Evolutionary conservation across 30 jellyfish, hydroid and myxozoan species (phyloP), one percentile per base, ranked within the genome.

Genomic region (Haliclystus octoradiatus): DNA sequence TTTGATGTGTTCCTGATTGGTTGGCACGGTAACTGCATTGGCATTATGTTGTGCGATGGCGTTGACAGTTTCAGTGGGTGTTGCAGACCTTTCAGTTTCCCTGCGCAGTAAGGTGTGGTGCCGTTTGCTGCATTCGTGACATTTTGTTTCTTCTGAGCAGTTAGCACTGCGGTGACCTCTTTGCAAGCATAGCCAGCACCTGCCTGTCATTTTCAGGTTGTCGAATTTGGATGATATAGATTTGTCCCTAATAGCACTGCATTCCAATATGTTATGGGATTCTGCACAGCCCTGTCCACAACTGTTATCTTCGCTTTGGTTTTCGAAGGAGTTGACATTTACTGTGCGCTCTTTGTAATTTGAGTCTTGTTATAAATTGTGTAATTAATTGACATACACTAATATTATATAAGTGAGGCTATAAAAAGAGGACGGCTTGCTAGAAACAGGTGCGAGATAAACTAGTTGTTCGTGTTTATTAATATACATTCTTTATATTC

Each of bases 21-120:
- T 40, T 40, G 57, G 57, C 57, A 40, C 57, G 19, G 57, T 40
- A 40, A 40, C 57, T 40, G 57, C 19, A 40, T 40, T 40, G 57
- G 57, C 57, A 40, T 40, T 40, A 40, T 40, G 57, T 40, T 40
- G 57, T 40, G 57, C 19, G 57, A 40, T 40, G 57, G 57, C 57
- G 57, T 40, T 40, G 57, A 40, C 57, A 40, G 57, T 40, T 40
- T 40, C 57, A 40, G 9, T 40, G 9, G 57, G 57, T 40, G 57
- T 40, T 40, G 57, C 57, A 40, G 57, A 19, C 57, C 57, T 40
- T 40, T 40, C 57, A 40, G 57, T 19, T 40, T 9, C 57, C 57
- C 57, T 40, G 57, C n/a, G 57, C 57, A 40, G 57, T 40, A 40
- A 19, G 57, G 57, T 40, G 57, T 40, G 57, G 57, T 40, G 57